Evolutionary conservation across 2,797 vertebrate species (phyloP).

Genomic region (Gymnodraco acuticeps): DNA sequence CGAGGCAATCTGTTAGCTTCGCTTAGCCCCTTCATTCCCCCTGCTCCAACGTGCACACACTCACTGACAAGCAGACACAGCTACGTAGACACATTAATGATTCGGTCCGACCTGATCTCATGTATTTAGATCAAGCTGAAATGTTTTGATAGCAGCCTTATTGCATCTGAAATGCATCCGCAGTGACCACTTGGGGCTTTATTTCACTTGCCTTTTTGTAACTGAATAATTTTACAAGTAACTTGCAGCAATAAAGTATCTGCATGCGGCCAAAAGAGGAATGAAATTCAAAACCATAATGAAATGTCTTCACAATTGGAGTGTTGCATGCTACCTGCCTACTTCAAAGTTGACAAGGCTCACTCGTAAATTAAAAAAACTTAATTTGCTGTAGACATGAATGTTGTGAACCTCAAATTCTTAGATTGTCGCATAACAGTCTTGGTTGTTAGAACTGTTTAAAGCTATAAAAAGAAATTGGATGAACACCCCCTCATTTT

Average conservation of each 20-base stretch:
- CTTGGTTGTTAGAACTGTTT: background rate
- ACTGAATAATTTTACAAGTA: background rate
- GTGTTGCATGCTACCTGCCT: background rate
- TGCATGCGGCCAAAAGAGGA: background rate
- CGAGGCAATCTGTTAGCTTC: slow-evolving; percentile 88
- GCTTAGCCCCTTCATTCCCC: slow-evolving; percentile 80
- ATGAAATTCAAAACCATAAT: background rate
- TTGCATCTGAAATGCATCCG: slow-evolving; percentile 23
- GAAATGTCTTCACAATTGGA: background rate
- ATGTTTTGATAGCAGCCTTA: slow-evolving; percentile 26
- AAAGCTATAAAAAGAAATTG: slow-evolving; percentile 9
- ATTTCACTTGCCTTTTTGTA: slow-evolving; percentile 3
- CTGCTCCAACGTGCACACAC: slow-evolving; percentile 49
- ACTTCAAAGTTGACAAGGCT: background rate
- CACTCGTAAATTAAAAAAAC: background rate
- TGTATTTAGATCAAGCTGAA: slow-evolving; percentile 27
- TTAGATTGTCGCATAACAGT: slow-evolving; percentile 4
- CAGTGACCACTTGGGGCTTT: slow-evolving; percentile 1
- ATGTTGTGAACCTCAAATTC: slow-evolving; percentile 1
- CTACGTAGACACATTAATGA: slow-evolving; percentile 40
- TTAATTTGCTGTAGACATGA: background rate
- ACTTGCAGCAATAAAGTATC: background rate
- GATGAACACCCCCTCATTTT: slow-evolving; percentile 28
- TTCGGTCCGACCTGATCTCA: slow-evolving; percentile 31
- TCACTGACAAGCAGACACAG: slow-evolving; percentile 48